phyloP scores from a whole-genome alignment of 2,113 vertebrate species.

The Lampris incognitus region DNA sequence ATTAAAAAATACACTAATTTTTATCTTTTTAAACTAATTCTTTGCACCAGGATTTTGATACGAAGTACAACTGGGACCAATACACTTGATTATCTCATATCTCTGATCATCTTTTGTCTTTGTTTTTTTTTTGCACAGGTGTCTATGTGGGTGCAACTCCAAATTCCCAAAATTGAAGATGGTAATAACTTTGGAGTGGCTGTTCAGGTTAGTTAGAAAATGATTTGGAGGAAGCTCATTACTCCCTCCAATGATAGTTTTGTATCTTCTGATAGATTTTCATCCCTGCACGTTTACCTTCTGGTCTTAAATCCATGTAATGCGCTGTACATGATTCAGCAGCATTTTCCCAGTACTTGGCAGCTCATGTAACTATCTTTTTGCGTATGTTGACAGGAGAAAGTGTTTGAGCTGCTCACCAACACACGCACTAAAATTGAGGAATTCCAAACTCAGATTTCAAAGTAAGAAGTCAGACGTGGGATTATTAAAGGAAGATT shows the following conservation, averaged over 20 bases:
- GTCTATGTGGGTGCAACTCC: conserved; percentile 91
- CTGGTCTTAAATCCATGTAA: background rate
- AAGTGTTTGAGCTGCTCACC: conserved; percentile 91
- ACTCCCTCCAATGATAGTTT: too few relatives aligned
- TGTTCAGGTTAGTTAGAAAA: conserved; percentile 84
- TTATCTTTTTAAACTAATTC: too few relatives aligned
- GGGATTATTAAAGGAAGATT: background rate
- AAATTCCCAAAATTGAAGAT: conserved; percentile 91
- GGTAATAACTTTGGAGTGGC: conserved; percentile 95
- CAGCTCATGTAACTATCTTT: background rate
- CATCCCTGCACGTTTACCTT: too few relatives aligned
- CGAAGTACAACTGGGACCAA: too few relatives aligned
- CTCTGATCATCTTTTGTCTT: too few relatives aligned
- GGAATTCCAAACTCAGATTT: conserved; percentile 89
- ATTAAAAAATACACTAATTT: too few relatives aligned
- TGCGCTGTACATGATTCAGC: background rate
- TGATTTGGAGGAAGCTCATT: background rate
- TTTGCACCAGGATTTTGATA: too few relatives aligned
- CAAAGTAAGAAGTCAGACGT: conserved; percentile 82
- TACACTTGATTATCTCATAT: too few relatives aligned
- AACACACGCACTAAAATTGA: conserved; percentile 89
- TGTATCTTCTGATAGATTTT: too few relatives aligned
- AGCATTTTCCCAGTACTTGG: background rate
- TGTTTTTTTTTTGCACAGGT: conserved; percentile 73
- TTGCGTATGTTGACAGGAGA: conserved; percentile 81